Conservation (phyloP, 2,113 vertebrate species). For the Osmerus mordax region DNA sequence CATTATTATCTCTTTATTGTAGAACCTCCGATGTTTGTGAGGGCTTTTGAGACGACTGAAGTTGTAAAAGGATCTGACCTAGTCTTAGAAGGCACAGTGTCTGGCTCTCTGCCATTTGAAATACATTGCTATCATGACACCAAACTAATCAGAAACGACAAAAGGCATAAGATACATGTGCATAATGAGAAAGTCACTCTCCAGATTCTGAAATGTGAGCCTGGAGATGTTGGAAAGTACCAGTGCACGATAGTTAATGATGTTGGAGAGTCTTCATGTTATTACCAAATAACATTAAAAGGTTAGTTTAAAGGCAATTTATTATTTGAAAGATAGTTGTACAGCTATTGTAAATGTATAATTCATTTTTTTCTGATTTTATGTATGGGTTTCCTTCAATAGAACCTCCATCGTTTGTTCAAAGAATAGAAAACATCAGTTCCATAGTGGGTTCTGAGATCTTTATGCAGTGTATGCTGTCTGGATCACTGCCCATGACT, state of each 20-base stretch:
- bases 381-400: slow-evolving; percentile 60
- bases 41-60: slow-evolving; percentile 83
- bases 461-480: slow-evolving; percentile 83
- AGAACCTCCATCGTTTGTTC: slow-evolving; percentile 89
- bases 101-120: slow-evolving; percentile 89
- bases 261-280: slow-evolving; percentile 84
- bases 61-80: slow-evolving; percentile 84
- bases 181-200: slow-evolving; percentile 78
- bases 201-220: slow-evolving; percentile 82
- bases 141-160: slow-evolving; percentile 80
- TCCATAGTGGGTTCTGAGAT: slow-evolving; percentile 82
- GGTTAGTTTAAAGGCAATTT: slow-evolving; percentile 75
- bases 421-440: slow-evolving; percentile 84
- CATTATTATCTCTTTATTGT: slow-evolving; percentile 43
- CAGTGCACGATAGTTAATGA: slow-evolving; percentile 83
- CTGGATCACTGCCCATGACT: slow-evolving; percentile 87
- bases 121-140: slow-evolving; percentile 86
- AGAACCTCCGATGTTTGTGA: slow-evolving; percentile 88
- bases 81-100: slow-evolving; percentile 80
- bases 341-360: neutral
- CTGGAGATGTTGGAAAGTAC: slow-evolving; percentile 83
- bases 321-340: neutral
- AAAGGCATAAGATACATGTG: slow-evolving; percentile 78
- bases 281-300: slow-evolving; percentile 82
- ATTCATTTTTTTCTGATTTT: neutral